Percentiles rank a stretch among this genome's conserved stretches.
phyloP scores from a whole-genome alignment of 92 coral and sea anemone species.

The Epizoanthus ramosus region DNA sequence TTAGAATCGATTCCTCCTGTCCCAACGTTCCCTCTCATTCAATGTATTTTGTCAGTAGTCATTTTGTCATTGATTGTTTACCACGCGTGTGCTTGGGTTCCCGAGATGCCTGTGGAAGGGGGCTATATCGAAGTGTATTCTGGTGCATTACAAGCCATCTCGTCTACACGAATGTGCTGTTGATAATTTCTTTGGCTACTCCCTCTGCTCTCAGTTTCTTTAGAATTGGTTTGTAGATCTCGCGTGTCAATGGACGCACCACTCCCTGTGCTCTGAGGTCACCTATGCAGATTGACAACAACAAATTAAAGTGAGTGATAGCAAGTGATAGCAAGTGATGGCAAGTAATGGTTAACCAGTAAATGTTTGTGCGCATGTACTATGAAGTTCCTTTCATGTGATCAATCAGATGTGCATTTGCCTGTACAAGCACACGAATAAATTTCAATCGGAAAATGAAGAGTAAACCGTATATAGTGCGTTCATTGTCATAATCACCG shows the following conservation, averaged over 20 bases:
- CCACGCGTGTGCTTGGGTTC: neutral
- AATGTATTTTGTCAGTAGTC: neutral
- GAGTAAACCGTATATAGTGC: too few species aligned
- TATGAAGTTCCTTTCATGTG: neutral
- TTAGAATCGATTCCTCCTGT: too few species aligned
- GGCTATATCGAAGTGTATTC: too few species aligned
- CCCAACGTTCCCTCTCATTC: neutral
- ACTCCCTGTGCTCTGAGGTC: slow-evolving; percentile 79
- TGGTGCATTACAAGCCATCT: too few species aligned
- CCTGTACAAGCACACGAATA: too few species aligned
- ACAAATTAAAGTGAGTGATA: neutral
- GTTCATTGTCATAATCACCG: neutral
- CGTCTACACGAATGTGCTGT: slow-evolving; percentile 14
- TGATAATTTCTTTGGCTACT: slow-evolving; percentile 53
- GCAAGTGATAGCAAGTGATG: neutral
- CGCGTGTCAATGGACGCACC: slow-evolving; percentile 77
- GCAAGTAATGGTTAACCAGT: neutral
- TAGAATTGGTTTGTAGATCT: slow-evolving; percentile 88
- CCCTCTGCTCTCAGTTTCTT: slow-evolving; percentile 86
- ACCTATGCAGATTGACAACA: slow-evolving; percentile 55
- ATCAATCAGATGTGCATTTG: too few species aligned
- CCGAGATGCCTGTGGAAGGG: neutral
- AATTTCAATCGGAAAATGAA: too few species aligned
- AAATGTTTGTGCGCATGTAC: neutral
- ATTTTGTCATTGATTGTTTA: too few species aligned